Evolutionary conservation across 2,113 vertebrate genomes (phyloP).

Genomic region (Cavia porcellus): DNA sequence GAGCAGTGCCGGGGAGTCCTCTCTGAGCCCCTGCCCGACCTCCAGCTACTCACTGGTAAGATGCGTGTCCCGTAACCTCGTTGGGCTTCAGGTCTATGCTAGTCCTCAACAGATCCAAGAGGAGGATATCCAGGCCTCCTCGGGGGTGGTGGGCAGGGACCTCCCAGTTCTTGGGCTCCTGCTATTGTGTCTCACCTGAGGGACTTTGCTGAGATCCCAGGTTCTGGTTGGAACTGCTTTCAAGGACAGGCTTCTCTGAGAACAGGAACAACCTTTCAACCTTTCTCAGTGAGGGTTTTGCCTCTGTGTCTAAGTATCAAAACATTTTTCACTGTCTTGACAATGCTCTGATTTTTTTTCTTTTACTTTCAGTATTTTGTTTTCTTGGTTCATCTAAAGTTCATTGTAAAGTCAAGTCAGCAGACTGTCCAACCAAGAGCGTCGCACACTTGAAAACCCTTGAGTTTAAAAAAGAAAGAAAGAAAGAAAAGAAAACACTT

Average conservation of each 20-base stretch:
- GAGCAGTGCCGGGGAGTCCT: slow-evolving; percentile 97
- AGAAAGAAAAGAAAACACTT: too few relatives aligned
- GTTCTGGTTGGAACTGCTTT: neutral
- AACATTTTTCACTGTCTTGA: neutral
- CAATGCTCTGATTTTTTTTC: neutral
- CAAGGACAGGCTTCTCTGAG: neutral
- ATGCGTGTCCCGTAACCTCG: neutral
- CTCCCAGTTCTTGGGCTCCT: neutral
- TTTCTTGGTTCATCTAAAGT: slow-evolving; percentile 1
- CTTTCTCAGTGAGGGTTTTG: neutral
- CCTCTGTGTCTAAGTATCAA: neutral
- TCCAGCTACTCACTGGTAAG: slow-evolving; percentile 95
- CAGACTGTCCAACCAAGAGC: neutral
- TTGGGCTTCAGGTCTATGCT: neutral
- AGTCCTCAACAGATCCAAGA: neutral
- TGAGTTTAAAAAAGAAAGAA: neutral
- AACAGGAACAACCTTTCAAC: neutral
- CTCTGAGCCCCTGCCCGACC: slow-evolving; percentile 95
- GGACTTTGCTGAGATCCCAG: neutral
- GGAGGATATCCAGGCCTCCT: fast-evolving
- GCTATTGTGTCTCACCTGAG: too few relatives aligned
- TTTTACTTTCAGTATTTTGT: neutral
- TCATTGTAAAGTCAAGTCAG: neutral
- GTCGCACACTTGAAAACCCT: neutral
- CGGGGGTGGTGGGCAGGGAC: neutral